Conservation (phyloP, 2,113 vertebrate species). For the Myiozetetes cayanensis region DNA sequence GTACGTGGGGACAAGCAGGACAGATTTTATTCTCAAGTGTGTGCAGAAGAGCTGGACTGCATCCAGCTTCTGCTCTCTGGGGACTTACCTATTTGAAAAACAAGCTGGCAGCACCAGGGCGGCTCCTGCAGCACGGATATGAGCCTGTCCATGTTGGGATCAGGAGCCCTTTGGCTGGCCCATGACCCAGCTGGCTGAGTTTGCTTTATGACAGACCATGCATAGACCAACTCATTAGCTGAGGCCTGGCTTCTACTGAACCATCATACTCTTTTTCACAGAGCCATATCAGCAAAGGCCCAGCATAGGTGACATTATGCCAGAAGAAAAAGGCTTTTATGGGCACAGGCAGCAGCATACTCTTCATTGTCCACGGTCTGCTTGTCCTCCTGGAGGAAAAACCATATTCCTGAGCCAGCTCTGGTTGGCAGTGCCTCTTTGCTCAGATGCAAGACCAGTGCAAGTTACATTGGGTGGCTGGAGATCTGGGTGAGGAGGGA, state of each 20-base stretch:
- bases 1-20: background rate
- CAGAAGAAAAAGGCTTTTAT: background rate
- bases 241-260: background rate
- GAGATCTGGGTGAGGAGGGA: background rate
- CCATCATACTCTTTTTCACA: background rate
- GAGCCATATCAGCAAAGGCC: background rate
- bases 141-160: background rate
- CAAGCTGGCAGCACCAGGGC: background rate
- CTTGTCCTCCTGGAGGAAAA: background rate
- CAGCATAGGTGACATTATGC: background rate
- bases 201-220: accelerated
- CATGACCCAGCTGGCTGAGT: background rate
- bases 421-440: background rate
- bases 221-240: background rate
- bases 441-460: background rate
- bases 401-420: background rate
- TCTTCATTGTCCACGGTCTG: background rate
- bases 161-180: background rate
- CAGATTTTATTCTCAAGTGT: background rate
- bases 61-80: background rate
- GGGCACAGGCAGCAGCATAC: background rate
- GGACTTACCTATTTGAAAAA: background rate
- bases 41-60: background rate
- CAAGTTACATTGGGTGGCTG: accelerated
- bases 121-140: background rate